phyloP scores from a whole-genome alignment of 2,113 vertebrate genomes.

The Otocyon megalotis region DNA sequence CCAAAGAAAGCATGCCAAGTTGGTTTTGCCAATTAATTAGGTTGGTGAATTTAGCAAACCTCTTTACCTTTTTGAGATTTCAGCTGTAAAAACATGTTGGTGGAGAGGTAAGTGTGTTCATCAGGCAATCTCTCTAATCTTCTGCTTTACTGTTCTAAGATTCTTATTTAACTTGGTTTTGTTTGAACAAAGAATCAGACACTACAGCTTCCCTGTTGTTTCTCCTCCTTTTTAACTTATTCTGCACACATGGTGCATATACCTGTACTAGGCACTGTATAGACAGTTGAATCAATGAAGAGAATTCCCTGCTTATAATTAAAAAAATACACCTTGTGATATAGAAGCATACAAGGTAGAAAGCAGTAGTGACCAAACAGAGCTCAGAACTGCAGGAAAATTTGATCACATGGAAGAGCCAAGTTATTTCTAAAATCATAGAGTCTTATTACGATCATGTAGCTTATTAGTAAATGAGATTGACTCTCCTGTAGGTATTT shows the following conservation, averaged over 20 bases:
- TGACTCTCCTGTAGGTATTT: background rate
- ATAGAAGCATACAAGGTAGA: background rate
- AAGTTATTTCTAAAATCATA: background rate
- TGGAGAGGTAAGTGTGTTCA: background rate
- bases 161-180: constrained; percentile 5
- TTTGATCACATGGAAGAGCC: background rate
- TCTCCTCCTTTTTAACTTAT: background rate
- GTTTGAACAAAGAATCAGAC: background rate
- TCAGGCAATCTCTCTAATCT: background rate
- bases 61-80: background rate
- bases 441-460: background rate
- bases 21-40: background rate
- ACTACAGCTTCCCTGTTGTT: background rate
- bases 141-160: background rate
- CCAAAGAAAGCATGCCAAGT: background rate
- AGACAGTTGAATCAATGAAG: background rate
- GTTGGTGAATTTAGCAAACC: background rate
- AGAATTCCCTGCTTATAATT: background rate
- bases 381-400: background rate
- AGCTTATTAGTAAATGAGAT: background rate
- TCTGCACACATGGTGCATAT: background rate
- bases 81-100: background rate
- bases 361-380: background rate
- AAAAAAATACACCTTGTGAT: background rate
- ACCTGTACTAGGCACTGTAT: background rate